Conservation (phyloP, 2,888 invertebrate genomes). For the Drosophila falleni region DNA sequence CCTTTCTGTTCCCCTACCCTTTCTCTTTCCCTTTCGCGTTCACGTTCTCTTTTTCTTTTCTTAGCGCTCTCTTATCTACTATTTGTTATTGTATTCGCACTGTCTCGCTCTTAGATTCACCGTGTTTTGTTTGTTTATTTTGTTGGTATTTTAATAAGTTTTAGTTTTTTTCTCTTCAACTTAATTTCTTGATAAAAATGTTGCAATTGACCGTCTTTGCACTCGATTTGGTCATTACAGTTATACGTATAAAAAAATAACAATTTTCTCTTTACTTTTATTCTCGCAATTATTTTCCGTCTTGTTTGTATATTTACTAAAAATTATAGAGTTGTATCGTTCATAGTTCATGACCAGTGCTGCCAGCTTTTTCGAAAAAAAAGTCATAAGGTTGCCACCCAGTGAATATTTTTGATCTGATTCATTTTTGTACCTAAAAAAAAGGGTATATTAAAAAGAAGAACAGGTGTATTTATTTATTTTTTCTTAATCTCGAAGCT, state of each 20-base stretch:
- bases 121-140: slow-evolving; percentile 37
- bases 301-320: slow-evolving; percentile 33
- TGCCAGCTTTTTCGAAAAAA: slow-evolving; percentile 2
- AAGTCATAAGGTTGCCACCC: too few species aligned
- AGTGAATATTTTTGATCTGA: too few species aligned
- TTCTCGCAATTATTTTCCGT: slow-evolving; percentile 38
- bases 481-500: too few species aligned
- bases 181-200: slow-evolving; percentile 13
- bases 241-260: slow-evolving; percentile 20
- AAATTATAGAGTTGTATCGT: too few species aligned
- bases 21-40: background rate
- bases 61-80: slow-evolving; percentile 2
- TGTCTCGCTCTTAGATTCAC: slow-evolving; percentile 8
- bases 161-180: slow-evolving; percentile 4
- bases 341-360: too few species aligned
- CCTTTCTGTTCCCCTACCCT: background rate
- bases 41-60: background rate
- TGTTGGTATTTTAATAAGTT: slow-evolving; percentile 5
- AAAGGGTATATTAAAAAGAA: too few species aligned
- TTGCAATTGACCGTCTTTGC: slow-evolving; percentile 23
- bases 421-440: too few species aligned
- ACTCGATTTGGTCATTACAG: slow-evolving; percentile 25
- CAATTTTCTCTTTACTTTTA: slow-evolving; percentile 24
- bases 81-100: slow-evolving; percentile 19
- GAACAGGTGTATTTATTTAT: too few species aligned